Conservation (phyloP, 2,113 vertebrate genomes). For the Cyphomyrus plagiostoma region DNA sequence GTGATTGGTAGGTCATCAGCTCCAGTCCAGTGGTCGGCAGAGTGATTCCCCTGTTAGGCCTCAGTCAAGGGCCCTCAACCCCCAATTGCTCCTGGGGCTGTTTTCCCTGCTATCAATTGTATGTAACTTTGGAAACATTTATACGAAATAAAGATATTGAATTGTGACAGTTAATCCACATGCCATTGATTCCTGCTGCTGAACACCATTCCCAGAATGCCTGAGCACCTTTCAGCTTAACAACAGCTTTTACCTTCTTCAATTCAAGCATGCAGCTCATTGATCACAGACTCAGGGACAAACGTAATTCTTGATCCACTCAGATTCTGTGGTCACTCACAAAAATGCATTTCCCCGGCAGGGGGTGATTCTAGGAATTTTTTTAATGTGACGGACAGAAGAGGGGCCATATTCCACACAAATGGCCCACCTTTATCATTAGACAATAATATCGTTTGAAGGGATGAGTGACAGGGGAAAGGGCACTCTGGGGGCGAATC, state of each 20-base stretch:
- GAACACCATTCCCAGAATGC: not conserved
- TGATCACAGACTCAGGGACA: not conserved
- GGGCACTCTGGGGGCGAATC: too few relatives aligned
- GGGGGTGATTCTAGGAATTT: too few relatives aligned
- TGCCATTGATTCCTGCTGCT: not conserved
- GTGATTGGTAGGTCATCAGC: too few relatives aligned
- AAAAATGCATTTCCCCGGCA: not conserved
- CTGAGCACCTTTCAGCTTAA: not conserved
- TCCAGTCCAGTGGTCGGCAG: too few relatives aligned
- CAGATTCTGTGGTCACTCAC: not conserved
- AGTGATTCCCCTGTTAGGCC: not conserved
- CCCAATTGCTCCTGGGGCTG: not conserved
- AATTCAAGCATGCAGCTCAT: not conserved
- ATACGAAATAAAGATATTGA: not conserved
- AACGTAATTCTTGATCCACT: not conserved
- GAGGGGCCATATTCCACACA: too few relatives aligned
- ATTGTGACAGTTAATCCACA: not conserved
- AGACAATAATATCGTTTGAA: too few relatives aligned
- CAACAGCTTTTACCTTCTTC: not conserved
- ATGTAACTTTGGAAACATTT: not conserved
- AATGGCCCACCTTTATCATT: too few relatives aligned
- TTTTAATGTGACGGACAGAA: too few relatives aligned
- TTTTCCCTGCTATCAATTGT: not conserved
- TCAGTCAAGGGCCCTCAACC: not conserved
- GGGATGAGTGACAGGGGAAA: too few relatives aligned